Conservation (phyloP, 2,888 invertebrate species). For the Phorcus lineatus region DNA sequence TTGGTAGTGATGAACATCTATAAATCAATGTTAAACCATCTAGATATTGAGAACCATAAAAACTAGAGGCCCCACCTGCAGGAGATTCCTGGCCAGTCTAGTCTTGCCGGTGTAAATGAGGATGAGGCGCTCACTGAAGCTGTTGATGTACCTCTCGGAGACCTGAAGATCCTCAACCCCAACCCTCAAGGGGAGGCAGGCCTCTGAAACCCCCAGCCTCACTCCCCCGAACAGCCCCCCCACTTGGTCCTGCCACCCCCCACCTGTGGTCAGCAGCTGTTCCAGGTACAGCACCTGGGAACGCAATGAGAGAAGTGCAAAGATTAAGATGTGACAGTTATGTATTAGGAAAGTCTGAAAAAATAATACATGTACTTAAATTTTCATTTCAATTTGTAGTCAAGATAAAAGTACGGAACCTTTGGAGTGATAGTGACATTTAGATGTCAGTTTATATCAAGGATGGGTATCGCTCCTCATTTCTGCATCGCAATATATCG, state of each 20-base stretch:
- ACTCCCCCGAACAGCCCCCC: constrained; percentile 77
- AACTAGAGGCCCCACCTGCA: constrained; percentile 72
- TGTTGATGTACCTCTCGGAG: constrained; percentile 54
- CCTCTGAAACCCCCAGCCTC: constrained; percentile 73
- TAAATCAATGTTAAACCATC: neutral
- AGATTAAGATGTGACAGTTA: too few relatives aligned
- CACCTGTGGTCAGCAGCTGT: constrained; percentile 79
- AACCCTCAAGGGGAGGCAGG: constrained; percentile 72
- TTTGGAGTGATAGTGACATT: too few relatives aligned
- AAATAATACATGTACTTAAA: neutral
- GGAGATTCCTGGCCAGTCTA: constrained; percentile 78
- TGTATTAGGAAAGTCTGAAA: too few relatives aligned
- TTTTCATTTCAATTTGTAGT: neutral
- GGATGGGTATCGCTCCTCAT: too few relatives aligned
- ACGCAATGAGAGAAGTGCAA: too few relatives aligned
- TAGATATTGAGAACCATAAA: too few relatives aligned
- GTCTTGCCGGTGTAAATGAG: constrained; percentile 79
- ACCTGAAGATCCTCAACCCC: constrained; percentile 66
- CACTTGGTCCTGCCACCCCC: constrained; percentile 80
- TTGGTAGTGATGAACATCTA: too few relatives aligned
- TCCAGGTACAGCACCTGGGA: constrained; percentile 77
- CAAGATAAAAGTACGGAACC: too few relatives aligned
- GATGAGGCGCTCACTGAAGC: constrained; percentile 75
- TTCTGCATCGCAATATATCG: too few relatives aligned
- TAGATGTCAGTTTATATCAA: too few relatives aligned